Base-by-base conservation (phyloP, 2,797 vertebrate genomes). In the Garrulus glandarius region DNA sequence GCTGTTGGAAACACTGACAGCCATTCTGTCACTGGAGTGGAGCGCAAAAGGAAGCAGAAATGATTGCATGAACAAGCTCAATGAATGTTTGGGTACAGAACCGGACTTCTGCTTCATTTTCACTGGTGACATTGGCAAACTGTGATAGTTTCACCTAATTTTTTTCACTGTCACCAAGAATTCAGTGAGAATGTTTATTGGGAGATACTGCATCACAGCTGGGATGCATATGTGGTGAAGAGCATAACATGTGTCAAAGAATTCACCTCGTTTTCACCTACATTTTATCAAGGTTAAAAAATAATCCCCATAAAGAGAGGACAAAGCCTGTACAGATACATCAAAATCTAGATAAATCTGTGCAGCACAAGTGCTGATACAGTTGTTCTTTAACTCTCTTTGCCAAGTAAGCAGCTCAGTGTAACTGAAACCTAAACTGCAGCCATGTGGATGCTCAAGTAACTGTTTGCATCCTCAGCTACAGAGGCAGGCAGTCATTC, bases 351-450 rank as follows among this genome's bases (percentile, higher is more conserved):
- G 44, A 76, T 36, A 76, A 84, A 94, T 77, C 75, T 80, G 60
- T 85, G 61, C 65, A 61, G 39, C 24, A 32, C 37, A 67, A 89
- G 63, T 52, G 84, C 92, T 94, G 77, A 92, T 72, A 29, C 72
- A 39, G 61, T 59, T 50, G 47, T 70, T 94, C 83, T 93, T 41
- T 71, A 93, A 60, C 53, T 60, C 78, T 84, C 56, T 88, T 89
- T 93, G 90, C 77, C 79, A 86, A 93, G 90, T 68, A 93, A 92
- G 79, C 92, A 93, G 39, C 43, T 87, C 61, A 29, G 39, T n/a
- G 69, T 80, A 91, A 93, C 78, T 57, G 83, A 85, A 87, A 78
- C 72, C 55, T 44, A 69, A 88, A 67, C 69, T 15, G 4, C 61
- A 92, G 53, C 72, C 69, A 4, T 21, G 69, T 71, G 63, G 59